Evolutionary conservation across 64 coral and sea anemone genomes (phyloP).

Genomic region (Hydrozoanthus tunicans): DNA sequence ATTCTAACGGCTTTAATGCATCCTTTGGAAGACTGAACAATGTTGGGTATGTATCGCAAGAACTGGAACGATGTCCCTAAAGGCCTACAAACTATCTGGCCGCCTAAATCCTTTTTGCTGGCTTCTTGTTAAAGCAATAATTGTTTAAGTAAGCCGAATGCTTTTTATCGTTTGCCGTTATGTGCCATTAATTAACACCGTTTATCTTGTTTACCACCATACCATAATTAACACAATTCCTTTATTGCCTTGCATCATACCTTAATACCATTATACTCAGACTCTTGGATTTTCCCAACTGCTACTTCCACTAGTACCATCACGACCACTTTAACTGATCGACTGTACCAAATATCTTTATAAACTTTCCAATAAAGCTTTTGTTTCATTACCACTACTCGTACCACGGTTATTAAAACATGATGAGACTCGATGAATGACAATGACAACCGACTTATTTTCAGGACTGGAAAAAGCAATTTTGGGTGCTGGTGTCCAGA

Average conservation of each 20-base stretch:
- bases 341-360: background rate
- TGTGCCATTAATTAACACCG: too few relatives aligned
- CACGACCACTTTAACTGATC: background rate
- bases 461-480: background rate
- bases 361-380: background rate
- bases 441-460: background rate
- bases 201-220: too few relatives aligned
- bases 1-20: background rate
- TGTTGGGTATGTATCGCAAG: background rate
- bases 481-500: conserved; percentile 73
- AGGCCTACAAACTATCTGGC: background rate
- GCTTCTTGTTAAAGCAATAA: too few relatives aligned
- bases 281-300: background rate
- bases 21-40: conserved; percentile 21
- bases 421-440: background rate
- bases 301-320: background rate
- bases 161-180: too few relatives aligned
- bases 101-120: too few relatives aligned
- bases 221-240: too few relatives aligned
- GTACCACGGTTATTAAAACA: background rate
- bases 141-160: too few relatives aligned
- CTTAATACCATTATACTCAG: too few relatives aligned
- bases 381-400: background rate
- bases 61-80: background rate
- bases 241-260: too few relatives aligned